A percentile compares a stretch with the other conserved stretches of the same genome.
Conservation (phyloP, 2,113 vertebrate species). For the Reinhardtius hippoglossoides region DNA sequence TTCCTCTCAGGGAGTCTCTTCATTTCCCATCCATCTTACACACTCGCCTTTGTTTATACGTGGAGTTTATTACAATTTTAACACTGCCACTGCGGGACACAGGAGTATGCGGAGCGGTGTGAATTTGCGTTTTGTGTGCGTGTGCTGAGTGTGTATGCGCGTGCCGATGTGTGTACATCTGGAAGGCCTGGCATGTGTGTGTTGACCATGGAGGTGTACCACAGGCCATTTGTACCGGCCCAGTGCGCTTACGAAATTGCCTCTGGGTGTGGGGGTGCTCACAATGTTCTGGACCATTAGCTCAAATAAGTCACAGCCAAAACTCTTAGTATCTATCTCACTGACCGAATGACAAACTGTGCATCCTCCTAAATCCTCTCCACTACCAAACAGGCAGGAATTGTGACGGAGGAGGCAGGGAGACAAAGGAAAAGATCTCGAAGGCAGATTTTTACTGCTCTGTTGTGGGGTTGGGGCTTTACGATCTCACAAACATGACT, state of each 20-base stretch:
- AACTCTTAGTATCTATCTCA: constrained; percentile 82
- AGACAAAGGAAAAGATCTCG: constrained; percentile 25
- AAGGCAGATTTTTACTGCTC: not conserved
- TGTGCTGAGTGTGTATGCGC: constrained; percentile 46
- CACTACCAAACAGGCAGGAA: constrained; percentile 50
- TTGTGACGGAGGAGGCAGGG: constrained; percentile 9
- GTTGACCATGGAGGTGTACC: constrained; percentile 77
- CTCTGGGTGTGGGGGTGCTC: constrained; percentile 80
- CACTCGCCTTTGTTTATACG: constrained; percentile 51
- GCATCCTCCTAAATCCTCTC: constrained; percentile 75
- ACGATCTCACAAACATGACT: constrained; percentile 10
- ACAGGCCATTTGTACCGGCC: constrained; percentile 79
- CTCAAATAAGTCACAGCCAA: constrained; percentile 83
- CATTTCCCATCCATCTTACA: constrained; percentile 23
- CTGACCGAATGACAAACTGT: constrained; percentile 80
- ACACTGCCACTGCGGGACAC: constrained; percentile 19
- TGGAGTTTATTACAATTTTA: constrained; percentile 60
- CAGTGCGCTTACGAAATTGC: constrained; percentile 80
- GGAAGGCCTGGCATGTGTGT: constrained; percentile 61
- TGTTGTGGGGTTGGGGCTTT: not conserved
- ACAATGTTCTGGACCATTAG: constrained; percentile 84
- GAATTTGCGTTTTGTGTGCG: constrained; percentile 26
- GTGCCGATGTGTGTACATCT: constrained; percentile 48
- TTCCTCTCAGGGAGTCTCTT: constrained; percentile 16
- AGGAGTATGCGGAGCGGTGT: constrained; percentile 9